Conservation (phyloP, 2,113 vertebrate species). For the Vanacampus margaritifer region DNA sequence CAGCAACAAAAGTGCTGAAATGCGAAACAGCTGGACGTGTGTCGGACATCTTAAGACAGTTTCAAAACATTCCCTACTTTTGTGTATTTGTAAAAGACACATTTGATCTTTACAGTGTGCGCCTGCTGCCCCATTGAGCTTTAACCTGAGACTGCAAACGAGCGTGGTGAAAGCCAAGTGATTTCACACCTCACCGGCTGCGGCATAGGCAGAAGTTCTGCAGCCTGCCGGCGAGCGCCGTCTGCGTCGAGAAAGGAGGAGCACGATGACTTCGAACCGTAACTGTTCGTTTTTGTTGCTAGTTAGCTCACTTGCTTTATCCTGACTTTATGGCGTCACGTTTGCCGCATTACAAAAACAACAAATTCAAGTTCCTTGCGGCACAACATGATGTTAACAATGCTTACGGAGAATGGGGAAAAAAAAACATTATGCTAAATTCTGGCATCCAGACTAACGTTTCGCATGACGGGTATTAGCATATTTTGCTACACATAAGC, state of each 20-base stretch:
- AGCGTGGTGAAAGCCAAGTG: constrained; percentile 55
- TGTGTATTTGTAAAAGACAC: constrained; percentile 32
- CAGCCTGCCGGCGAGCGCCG: constrained; percentile 23
- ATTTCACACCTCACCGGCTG: constrained; percentile 57
- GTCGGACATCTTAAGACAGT: not conserved
- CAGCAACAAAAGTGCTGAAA: not conserved
- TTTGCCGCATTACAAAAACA: constrained; percentile 16
- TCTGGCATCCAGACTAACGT: constrained; percentile 58
- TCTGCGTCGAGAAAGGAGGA: constrained; percentile 20
- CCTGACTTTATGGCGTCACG: constrained; percentile 1
- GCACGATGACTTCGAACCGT: constrained; percentile 30
- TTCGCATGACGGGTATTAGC: constrained; percentile 61
- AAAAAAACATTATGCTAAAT: constrained; percentile 40
- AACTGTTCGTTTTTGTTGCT: constrained; percentile 31
- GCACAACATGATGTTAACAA: constrained; percentile 27
- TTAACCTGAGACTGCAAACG: constrained; percentile 61
- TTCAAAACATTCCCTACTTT: not conserved
- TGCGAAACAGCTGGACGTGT: not conserved
- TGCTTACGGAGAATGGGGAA: constrained; percentile 35
- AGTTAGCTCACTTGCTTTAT: constrained; percentile 9
- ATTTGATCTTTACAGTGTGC: constrained; percentile 32
- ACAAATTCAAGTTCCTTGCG: constrained; percentile 1
- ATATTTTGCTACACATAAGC: constrained; percentile 50
- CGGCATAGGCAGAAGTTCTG: constrained; percentile 48
- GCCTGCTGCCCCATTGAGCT: constrained; percentile 52